Percentiles rank a stretch among this genome's conserved stretches.
These are phyloP conservation scores for Leptopilina myrica DNA, from an alignment of 2,888 invertebrate genomes.

Conservation along the genomic window DNA sequence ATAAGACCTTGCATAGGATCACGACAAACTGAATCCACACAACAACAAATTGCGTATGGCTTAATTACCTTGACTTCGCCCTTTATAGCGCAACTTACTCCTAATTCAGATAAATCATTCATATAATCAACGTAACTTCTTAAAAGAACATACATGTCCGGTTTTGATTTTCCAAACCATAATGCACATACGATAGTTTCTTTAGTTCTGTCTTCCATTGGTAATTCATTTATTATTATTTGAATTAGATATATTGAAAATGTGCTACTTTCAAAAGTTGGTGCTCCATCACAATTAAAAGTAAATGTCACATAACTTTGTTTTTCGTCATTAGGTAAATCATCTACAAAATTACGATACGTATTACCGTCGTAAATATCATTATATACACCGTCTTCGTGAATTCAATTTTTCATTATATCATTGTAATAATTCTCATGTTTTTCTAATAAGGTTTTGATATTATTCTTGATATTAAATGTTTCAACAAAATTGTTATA, in stretches of 20 bases:
- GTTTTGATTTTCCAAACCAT: not conserved
- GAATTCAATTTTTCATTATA: not conserved
- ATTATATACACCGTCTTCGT: not conserved
- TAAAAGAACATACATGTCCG: conserved; percentile 1
- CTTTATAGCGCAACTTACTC: not conserved
- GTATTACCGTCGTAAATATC: conserved; percentile 43
- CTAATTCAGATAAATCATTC: not conserved
- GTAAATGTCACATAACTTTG: not conserved
- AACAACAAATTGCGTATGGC: conserved; percentile 43
- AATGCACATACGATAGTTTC: conserved; percentile 7
- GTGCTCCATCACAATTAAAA: not conserved
- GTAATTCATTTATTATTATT: not conserved
- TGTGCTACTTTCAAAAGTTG: not conserved
- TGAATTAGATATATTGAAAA: not conserved
- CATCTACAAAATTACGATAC: conserved; percentile 24
- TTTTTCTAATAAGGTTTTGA: not conserved
- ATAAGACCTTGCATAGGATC: conserved; percentile 46
- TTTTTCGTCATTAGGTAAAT: not conserved
- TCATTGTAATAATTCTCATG: not conserved
- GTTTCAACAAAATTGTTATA: conserved; percentile 5
- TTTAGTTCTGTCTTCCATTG: not conserved
- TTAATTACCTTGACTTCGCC: not conserved
- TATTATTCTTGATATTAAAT: not conserved
- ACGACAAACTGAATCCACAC: conserved; percentile 41
- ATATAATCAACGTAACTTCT: not conserved